phyloP scores from a whole-genome alignment of 1,140 invertebrate species.

The Hylaeus anthracinus region DNA sequence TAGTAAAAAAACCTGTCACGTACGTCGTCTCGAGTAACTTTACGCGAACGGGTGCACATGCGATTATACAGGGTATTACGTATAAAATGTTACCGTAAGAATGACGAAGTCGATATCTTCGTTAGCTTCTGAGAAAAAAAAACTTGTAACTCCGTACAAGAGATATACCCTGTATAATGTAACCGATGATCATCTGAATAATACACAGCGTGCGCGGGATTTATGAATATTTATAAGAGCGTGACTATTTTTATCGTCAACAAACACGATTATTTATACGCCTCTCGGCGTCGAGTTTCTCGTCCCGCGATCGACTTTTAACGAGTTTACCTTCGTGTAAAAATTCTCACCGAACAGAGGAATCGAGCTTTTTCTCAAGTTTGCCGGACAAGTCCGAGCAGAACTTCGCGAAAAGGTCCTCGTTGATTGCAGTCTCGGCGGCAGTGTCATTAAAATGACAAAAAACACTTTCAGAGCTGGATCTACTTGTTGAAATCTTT shows the following conservation, averaged over 20 bases:
- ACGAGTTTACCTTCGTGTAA: constrained; percentile 22
- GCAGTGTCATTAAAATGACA: constrained; percentile 16
- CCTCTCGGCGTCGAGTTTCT: neutral
- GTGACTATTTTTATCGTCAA: neutral
- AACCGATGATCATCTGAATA: neutral
- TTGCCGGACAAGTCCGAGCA: neutral
- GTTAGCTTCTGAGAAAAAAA: no score
- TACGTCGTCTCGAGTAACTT: no score
- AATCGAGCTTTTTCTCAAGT: neutral
- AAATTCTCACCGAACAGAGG: constrained; percentile 18
- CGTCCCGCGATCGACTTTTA: constrained; percentile 17
- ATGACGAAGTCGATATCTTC: no score
- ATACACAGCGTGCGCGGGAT: neutral
- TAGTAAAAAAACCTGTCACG: no score
- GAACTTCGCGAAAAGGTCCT: neutral
- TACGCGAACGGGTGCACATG: no score
- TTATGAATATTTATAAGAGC: constrained; percentile 16
- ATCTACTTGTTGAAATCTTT: constrained; percentile 6
- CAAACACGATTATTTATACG: neutral
- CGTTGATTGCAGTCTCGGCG: neutral
- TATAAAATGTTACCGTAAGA: no score
- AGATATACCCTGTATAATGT: no score
- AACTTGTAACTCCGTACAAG: no score
- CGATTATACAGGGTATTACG: no score
- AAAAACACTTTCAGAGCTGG: neutral